Evolutionary conservation across 2,113 vertebrate species (phyloP).

Genomic region (Corydoras sp.): DNA sequence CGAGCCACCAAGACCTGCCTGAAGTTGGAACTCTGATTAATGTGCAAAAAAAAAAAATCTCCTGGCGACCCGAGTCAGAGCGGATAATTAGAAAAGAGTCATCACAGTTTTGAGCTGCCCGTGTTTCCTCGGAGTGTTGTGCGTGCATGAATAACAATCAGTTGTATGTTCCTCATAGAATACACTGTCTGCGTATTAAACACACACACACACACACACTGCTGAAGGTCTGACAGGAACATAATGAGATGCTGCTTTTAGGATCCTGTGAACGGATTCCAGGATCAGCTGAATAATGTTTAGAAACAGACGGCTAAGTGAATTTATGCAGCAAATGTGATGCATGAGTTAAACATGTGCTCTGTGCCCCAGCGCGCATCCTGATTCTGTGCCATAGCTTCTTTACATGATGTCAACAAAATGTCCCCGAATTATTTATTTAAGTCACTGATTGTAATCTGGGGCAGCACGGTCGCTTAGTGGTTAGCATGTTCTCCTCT

Average conservation of each 20-base stretch:
- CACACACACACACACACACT: neutral
- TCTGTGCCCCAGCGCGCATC: too few relatives aligned
- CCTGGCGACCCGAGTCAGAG: conserved; percentile 18
- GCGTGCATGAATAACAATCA: conserved; percentile 30
- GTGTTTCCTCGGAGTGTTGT: conserved; percentile 19
- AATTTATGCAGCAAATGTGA: neutral
- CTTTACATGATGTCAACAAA: too few relatives aligned
- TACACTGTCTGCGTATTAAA: neutral
- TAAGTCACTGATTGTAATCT: too few relatives aligned
- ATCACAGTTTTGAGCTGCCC: conserved; percentile 12
- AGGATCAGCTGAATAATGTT: neutral
- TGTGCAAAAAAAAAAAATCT: conserved; percentile 19
- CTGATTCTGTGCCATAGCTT: too few relatives aligned
- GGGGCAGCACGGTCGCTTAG: too few relatives aligned
- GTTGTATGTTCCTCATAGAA: conserved; percentile 1
- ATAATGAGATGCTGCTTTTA: neutral
- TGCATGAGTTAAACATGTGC: neutral
- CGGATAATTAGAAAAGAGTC: conserved; percentile 39
- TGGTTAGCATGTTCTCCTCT: too few relatives aligned
- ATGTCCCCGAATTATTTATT: too few relatives aligned
- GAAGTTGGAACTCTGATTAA: conserved; percentile 29
- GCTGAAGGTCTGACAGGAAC: neutral
- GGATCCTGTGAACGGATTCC: neutral
- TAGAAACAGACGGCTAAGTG: neutral
- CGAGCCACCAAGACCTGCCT: conserved; percentile 8